Percentiles rank a stretch among this genome's conserved stretches.
These are phyloP conservation scores for Clarias platycephalus DNA, from an alignment of 2,797 vertebrate species.

Conservation along the genomic window DNA sequence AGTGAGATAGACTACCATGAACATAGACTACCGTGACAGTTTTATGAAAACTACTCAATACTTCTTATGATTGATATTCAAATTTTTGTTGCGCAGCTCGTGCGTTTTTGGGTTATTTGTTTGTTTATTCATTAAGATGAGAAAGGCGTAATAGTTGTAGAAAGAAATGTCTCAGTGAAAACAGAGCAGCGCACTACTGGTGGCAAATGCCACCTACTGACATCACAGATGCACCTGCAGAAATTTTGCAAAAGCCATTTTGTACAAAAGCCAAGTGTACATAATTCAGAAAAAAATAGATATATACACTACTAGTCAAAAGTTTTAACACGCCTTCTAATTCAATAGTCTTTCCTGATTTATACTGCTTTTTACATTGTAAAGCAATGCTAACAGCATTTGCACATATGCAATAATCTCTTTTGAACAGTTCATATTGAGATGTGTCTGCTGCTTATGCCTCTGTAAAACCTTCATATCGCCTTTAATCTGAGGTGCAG, in stretches of 20 bases:
- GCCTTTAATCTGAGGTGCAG: too few species aligned
- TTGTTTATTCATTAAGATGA: background rate
- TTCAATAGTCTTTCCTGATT: too few species aligned
- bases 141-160: background rate
- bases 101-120: background rate
- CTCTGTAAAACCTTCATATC: too few species aligned
- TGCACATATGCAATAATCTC: too few species aligned
- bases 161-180: background rate
- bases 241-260: background rate
- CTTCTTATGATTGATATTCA: conserved; percentile 34
- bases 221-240: background rate
- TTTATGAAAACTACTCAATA: conserved; percentile 29
- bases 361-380: too few species aligned
- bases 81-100: conserved; percentile 1
- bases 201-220: background rate
- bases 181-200: background rate
- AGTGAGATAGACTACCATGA: conserved; percentile 23
- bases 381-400: too few species aligned
- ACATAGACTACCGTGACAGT: conserved; percentile 58
- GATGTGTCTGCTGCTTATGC: too few species aligned
- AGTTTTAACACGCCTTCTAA: too few species aligned
- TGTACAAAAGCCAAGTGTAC: background rate
- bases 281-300: background rate
- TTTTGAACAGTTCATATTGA: too few species aligned
- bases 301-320: too few species aligned